Percentiles rank a stretch among this genome's conserved stretches.
Conservation (phyloP, 1,140 invertebrate species). For the Trachelipus rathkii region DNA sequence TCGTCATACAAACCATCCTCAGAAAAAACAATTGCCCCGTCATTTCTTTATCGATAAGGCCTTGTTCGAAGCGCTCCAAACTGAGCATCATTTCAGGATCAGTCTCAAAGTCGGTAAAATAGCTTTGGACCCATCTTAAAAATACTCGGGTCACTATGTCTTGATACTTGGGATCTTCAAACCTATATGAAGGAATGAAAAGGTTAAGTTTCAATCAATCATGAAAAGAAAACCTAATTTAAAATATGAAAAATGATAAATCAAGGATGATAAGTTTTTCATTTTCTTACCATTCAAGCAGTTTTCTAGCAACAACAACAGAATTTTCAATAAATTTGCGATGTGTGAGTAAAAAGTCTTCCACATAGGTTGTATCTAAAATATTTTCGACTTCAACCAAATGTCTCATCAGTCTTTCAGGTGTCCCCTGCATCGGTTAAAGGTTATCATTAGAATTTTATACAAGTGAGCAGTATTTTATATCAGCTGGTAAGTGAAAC, state of each 20-base stretch:
- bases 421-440: constrained; percentile 62
- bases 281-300: constrained; percentile 71
- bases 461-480: too few relatives aligned
- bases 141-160: constrained; percentile 92
- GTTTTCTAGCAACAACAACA: constrained; percentile 74
- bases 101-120: constrained; percentile 98
- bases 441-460: too few relatives aligned
- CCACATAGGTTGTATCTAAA: constrained; percentile 93
- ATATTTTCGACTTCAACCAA: constrained; percentile 89
- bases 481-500: too few relatives aligned
- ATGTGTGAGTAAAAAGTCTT: constrained; percentile 97
- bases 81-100: constrained; percentile 95
- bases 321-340: constrained; percentile 88
- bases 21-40: constrained; percentile 71
- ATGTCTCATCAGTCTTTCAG: constrained; percentile 85
- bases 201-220: neutral
- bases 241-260: too few relatives aligned
- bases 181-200: constrained; percentile 51
- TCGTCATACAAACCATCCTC: constrained; percentile 94
- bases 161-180: constrained; percentile 69
- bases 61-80: constrained; percentile 85
- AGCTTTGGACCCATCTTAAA: constrained; percentile 96
- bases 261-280: too few relatives aligned
- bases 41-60: constrained; percentile 79
- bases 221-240: neutral